phyloP scores from a whole-genome alignment of 2,797 vertebrate genomes.

The Pteropus rufus region DNA sequence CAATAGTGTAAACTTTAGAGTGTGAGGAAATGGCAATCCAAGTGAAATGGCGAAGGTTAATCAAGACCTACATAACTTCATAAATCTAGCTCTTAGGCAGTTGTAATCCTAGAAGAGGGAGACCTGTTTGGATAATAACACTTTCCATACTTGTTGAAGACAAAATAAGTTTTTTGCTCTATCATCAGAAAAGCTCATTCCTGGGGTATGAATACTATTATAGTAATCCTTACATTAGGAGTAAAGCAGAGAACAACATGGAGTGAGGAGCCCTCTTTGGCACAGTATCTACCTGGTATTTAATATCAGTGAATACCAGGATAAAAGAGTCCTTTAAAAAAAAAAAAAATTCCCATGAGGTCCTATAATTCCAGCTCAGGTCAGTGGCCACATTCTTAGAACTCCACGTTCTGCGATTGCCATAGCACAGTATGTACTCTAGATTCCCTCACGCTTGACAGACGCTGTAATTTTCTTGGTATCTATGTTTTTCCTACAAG shows the following conservation, averaged over 20 bases:
- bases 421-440: neutral
- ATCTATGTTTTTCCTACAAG: slow-evolving; percentile 48
- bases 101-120: neutral
- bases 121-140: neutral
- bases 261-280: neutral
- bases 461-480: slow-evolving; percentile 59
- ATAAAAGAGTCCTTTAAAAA: neutral
- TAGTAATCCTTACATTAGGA: neutral
- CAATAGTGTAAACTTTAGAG: neutral
- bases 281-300: neutral
- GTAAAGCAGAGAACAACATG: neutral
- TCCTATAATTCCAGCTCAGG: neutral
- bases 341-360: neutral
- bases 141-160: neutral
- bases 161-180: neutral
- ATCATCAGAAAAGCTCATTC: neutral
- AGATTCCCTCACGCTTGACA: slow-evolving; percentile 24
- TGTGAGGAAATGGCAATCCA: neutral
- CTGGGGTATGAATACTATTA: neutral
- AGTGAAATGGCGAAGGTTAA: neutral
- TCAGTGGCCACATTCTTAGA: neutral
- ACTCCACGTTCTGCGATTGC: neutral
- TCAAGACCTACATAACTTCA: neutral
- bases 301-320: neutral
- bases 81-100: neutral